Evolutionary conservation across 2,797 vertebrate species (phyloP), one percentile per base, ranked within the genome.

Genomic region (Antennarius maculatus): DNA sequence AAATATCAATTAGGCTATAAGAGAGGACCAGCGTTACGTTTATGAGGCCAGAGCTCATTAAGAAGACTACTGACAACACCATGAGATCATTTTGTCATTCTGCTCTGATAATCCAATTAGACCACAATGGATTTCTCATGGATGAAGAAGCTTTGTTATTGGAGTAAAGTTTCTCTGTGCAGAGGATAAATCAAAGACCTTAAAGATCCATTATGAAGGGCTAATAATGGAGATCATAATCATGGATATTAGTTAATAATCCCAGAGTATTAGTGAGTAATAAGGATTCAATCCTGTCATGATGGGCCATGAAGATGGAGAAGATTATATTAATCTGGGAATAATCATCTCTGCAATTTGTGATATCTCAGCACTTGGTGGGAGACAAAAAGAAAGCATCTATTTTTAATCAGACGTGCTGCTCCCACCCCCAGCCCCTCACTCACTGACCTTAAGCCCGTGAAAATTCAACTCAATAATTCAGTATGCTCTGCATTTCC

Each of bases 401-500:
- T 88, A 93, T 94, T 91, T 94, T 94, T 94, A 92, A 94, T 94
- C 83, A 89, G 76, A 43, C 43, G 37, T 72, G 66, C 61, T 52
- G 6, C n/a, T 46, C 2, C n/a, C 7, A 53, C 28, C 18, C 72
- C 60, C 42, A 43, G 13, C 79, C 68, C 76, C 79, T 82, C 65
- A 68, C 84, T 86, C 88, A 58, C 86, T 94, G 92, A 94, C 93
- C 93, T 93, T 91, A 93, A 93, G 91, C 77, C 87, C 74, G 66
- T 87, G 87, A 90, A 94, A 93, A 92, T 90, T 86, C 86, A 88
- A 86, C 86, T 94, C 88, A 94, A 94, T 94, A 93, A 94, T 94
- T 93, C 85, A 94, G 88, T 71, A 81, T 58, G 67, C 85, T 85
- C 74, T 84, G 71, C 79, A 81, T 88, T 81, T 75, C 72, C 74